These are phyloP conservation scores for Sitodiplosis mosellana DNA, from an alignment of 1,140 invertebrate genomes.

Conservation along the genomic window DNA sequence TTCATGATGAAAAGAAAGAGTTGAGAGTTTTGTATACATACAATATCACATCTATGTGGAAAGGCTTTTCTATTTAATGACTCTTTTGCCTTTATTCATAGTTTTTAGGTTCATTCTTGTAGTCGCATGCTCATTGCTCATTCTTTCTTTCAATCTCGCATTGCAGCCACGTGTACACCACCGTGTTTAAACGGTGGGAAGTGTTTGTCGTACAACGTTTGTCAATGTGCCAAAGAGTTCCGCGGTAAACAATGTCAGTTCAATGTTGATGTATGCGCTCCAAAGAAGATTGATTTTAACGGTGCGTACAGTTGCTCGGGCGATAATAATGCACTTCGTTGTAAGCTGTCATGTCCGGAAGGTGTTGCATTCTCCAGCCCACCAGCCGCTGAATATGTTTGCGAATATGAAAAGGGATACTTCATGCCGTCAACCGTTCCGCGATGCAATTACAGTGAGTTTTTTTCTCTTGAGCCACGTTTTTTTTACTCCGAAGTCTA, in stretches of 20 bases:
- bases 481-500: no score
- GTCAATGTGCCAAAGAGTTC: constrained; percentile 52
- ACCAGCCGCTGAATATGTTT: constrained; percentile 43
- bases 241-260: constrained; percentile 59
- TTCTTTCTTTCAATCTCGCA: no score
- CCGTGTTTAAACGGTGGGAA: constrained; percentile 56
- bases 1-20: no score
- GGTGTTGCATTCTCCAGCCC: constrained; percentile 38
- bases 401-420: constrained; percentile 41
- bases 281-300: constrained; percentile 46
- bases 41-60: no score
- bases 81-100: no score
- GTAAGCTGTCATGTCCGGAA: constrained; percentile 43
- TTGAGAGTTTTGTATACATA: no score
- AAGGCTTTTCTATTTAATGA: no score
- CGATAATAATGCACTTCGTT: constrained; percentile 35
- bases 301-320: constrained; percentile 52
- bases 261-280: constrained; percentile 34
- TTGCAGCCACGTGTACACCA: constrained; percentile 46
- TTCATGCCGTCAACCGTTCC: constrained; percentile 54
- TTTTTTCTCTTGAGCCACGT: constrained; percentile 1
- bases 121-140: no score
- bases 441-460: constrained; percentile 49
- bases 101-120: no score
- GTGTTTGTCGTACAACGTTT: constrained; percentile 53